Evolutionary conservation across 2,113 vertebrate genomes (phyloP), one percentile per base, ranked within the genome.

Genomic region (Phocoena sinus): DNA sequence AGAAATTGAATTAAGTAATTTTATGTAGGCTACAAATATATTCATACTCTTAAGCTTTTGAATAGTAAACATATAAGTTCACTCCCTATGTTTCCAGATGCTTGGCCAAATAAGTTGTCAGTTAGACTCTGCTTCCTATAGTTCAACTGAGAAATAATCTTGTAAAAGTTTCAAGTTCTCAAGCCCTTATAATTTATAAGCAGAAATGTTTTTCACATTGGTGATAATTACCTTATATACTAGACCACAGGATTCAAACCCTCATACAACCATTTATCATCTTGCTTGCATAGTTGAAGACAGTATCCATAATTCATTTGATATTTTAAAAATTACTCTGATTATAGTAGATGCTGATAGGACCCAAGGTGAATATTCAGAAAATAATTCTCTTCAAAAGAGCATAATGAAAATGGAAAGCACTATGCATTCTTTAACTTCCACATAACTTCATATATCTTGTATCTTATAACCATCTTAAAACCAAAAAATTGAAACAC

Each of bases 311-410:
- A 93, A 92, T 96, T 95, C 86, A 92, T 94, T 25, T 82, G 38
- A 60, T 86, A 92, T 95, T 94, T 97, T 89, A 33, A n/a, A 97
- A 95, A 96, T 92, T 80, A 94, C 63, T 87, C 63, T 88, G 85
- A 97, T 97, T 96, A 96, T 53, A 70, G 28, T 74, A 20, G 81
- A 87, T 85, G 63, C 17, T 97, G 79, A 90, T 62, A 95, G 47
- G 26, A 86, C 79, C 41, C 68, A 96, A 67, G 63, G 63, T 91
- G 87, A 97, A 95, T 91, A 96, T 92, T 92, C 41, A 95, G 80
- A 95, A 96, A 87, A 87, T 81, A 95, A 85, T 97, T 95, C 17
- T 83, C 63, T 92, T 88, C 65, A 92, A 95, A 96, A n/a, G 50
- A 93, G n/a, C 70, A 47, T 50, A 88, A 92, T 89, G 14, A 97